These are phyloP conservation scores for Drosophila fuyamai DNA, from an alignment of 1,140 invertebrate genomes.

Conservation along the genomic window DNA sequence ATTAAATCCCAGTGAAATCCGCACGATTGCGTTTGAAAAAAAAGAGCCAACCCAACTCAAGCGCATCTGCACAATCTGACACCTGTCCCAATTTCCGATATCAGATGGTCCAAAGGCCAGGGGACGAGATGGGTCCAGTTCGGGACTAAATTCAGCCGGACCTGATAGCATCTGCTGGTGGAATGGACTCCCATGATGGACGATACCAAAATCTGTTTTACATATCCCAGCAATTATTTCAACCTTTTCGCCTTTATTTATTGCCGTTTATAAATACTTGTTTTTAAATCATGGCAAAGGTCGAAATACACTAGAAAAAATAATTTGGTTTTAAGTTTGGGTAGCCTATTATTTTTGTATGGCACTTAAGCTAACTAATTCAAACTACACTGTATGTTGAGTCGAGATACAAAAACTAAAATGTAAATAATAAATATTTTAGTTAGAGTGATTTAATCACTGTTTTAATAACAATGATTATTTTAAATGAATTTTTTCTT, in stretches of 20 bases:
- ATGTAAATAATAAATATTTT: too few species aligned
- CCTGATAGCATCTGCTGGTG: slow-evolving; percentile 6
- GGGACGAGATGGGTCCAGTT: slow-evolving; percentile 4
- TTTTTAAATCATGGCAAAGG: slow-evolving; percentile 33
- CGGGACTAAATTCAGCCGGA: slow-evolving; percentile 14
- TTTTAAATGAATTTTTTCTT: too few species aligned
- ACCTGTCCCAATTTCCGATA: slow-evolving; percentile 60
- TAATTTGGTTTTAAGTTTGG: neutral
- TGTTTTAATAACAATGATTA: too few species aligned
- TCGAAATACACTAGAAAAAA: neutral
- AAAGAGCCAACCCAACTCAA: slow-evolving; percentile 60
- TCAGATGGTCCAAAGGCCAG: slow-evolving; percentile 44
- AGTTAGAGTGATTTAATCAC: too few species aligned
- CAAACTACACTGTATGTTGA: too few species aligned
- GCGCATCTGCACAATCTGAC: slow-evolving; percentile 59
- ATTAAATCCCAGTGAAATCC: slow-evolving; percentile 53
- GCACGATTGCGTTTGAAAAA: slow-evolving; percentile 27
- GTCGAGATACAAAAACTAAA: too few species aligned
- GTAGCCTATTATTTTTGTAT: neutral
- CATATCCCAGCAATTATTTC: slow-evolving; percentile 64
- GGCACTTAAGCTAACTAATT: too few species aligned
- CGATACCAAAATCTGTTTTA: slow-evolving; percentile 47
- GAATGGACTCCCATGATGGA: slow-evolving; percentile 14
- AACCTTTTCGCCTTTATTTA: slow-evolving; percentile 53
- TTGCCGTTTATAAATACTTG: slow-evolving; percentile 54